Evolutionary conservation across 2,113 vertebrate species (phyloP), one percentile per base, ranked within the genome.

Genomic region (Campylomormyrus numenius): DNA sequence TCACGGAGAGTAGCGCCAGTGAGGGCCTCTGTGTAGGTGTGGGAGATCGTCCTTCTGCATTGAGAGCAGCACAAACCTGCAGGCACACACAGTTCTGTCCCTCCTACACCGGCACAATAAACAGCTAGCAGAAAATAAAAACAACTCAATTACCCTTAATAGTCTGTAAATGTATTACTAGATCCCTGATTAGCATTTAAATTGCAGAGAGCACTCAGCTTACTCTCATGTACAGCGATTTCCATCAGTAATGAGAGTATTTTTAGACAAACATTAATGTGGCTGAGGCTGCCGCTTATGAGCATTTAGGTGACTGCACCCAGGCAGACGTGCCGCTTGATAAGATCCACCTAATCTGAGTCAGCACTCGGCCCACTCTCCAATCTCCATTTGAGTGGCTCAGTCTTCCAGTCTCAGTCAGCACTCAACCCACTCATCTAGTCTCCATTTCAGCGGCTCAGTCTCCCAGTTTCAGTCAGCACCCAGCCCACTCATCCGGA

Each of bases 111-210:
- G 42, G 21, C 53, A 62, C 87, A n/a, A 66, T 35, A 88, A 88
- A 62, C 56, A 88, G 87, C 35, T 21, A 45, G 56, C 48, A 88
- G 87, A 66, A 88, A 88, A 88, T 88, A 88, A 88, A 88, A 88
- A 88, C 87, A 88, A 88, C 87, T 88, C 87, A 88, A 88, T 88
- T 88, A 88, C 17, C 87, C 87, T 88, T 88, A 88, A 88, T 88
- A 88, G 87, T 58, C 87, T 35, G 87, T 88, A 66, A 88, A 66
- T 88, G 87, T 88, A 88, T 66, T 88, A 88, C 87, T 88, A 88
- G 15, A 88, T 42, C 39, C 56, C 87, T 45, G 35, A 88, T 88
- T 88, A 88, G 56, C 87, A 88, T 88, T 88, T 88, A 88, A 62
- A 88, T 88, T 88, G 87, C 87, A 88, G 52, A 58, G 58, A 24